Base-by-base conservation (phyloP, 1,140 invertebrate genomes). In the Eupristina koningsbergeri region DNA sequence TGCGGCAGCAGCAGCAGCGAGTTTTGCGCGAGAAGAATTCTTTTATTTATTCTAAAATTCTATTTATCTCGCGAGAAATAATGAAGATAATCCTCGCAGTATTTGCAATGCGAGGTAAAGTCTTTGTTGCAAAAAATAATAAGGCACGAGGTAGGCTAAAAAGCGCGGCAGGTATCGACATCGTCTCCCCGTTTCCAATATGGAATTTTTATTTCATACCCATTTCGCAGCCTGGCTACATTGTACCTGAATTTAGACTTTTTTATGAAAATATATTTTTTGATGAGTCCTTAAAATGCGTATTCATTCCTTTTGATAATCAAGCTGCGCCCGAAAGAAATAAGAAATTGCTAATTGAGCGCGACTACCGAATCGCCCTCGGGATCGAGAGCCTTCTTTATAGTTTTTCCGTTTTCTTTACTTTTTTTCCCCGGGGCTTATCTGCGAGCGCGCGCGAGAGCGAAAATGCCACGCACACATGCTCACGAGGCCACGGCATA, bases 261-360 rank as follows among this genome's bases (percentile, higher is more conserved):
- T 31, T 81, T 81, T 75, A 81, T 81, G 61, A 75, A 81, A 74
- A 61, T 67, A 73, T 58, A 81, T 81, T 53, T n/a, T 58, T 47
- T n/a, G 34, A 9, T 41, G 29, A 39, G 45, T 53, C 26, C 50
- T 76, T 69, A 45, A 81, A 29, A 45, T 81, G 11, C 34, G 29
- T 34, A 29, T 50, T 31, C 29, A 1, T 74, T 74, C 2, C 53
- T 50, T 36, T 73, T 45, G 29, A 63, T 80, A 79, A 79, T 79
- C 45, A 39, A 76, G 81, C 41, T 36, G 31, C n/a, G 29, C 13
- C 5, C 19, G 17, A 39, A 11, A 36, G 47, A 45, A 36, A 63
- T 74, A 79, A 84, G 76, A 84, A 80, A 79, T 58, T 79, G 82
- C 77, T 84, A 84, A 84, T 84, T 84, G 82, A 80, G 45, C 82